Evolutionary conservation across 2,113 vertebrate species (phyloP).

Genomic region (Vulpes ferrilata): DNA sequence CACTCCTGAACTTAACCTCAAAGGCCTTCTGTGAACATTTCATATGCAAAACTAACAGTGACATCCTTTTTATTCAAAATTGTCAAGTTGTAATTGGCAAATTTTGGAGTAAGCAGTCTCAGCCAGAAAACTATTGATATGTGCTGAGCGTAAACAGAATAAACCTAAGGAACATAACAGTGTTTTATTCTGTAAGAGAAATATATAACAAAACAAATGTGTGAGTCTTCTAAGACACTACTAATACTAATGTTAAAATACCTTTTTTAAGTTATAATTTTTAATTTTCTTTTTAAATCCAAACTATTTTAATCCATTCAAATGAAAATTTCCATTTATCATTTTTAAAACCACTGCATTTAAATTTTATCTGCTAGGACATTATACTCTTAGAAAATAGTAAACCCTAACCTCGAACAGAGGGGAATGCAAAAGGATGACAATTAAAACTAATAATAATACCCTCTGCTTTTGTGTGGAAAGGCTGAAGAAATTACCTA

Average conservation of each 20-base stretch:
- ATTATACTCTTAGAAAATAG: not conserved
- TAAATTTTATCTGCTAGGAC: constrained; percentile 22
- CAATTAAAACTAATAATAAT: not conserved
- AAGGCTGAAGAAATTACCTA: constrained; percentile 15
- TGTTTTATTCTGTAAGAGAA: not conserved
- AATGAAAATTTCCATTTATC: not conserved
- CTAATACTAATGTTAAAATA: not conserved
- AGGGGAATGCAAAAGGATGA: not conserved
- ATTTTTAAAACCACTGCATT: not conserved
- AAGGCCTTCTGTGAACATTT: not conserved
- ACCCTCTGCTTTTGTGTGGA: not conserved
- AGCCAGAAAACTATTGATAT: not conserved
- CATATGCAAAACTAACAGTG: not conserved
- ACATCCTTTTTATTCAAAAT: not conserved
- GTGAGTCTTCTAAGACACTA: not conserved
- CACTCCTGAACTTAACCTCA: not conserved
- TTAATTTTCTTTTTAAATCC: not conserved
- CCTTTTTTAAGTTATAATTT: not conserved
- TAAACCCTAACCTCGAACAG: not conserved
- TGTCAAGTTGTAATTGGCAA: not conserved
- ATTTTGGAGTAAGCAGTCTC: not conserved
- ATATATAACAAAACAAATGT: not conserved
- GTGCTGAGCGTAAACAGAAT: not conserved
- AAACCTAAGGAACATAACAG: not conserved
- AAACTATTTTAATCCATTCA: constrained; percentile 53